A percentile compares a stretch with the other conserved stretches of the same genome.
phyloP scores from a whole-genome alignment of 2,888 invertebrate species.

The Drosophila phalerata region DNA sequence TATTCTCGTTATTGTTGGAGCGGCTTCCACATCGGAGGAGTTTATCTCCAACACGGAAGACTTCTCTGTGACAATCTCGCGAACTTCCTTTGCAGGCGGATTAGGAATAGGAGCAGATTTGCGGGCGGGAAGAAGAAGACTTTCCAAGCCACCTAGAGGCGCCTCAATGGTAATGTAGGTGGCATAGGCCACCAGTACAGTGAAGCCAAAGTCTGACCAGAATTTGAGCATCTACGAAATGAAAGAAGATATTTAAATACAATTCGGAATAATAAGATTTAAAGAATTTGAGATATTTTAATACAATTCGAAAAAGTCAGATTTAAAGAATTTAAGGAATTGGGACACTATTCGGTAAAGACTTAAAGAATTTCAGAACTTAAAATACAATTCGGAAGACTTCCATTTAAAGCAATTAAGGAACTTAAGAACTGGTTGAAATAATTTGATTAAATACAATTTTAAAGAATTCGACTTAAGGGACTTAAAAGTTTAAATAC shows the following conservation, averaged over 20 bases:
- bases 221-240: conserved; percentile 65
- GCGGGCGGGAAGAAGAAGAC: conserved; percentile 37
- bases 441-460: neutral
- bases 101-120: conserved; percentile 12
- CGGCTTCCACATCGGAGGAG: conserved; percentile 4
- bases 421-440: no score
- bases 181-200: conserved; percentile 51
- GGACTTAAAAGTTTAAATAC: no score
- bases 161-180: conserved; percentile 54
- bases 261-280: neutral
- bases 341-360: no score
- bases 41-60: neutral
- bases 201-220: conserved; percentile 79
- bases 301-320: no score
- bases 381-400: no score
- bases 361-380: no score
- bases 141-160: conserved; percentile 55
- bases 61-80: neutral
- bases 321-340: no score
- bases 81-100: neutral
- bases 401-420: no score
- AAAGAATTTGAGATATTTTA: no score
- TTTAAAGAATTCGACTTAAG: no score
- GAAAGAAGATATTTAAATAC: neutral
- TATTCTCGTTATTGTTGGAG: neutral